phyloP scores from a whole-genome alignment of 1,140 invertebrate species.

The Drosophila kepulauana region DNA sequence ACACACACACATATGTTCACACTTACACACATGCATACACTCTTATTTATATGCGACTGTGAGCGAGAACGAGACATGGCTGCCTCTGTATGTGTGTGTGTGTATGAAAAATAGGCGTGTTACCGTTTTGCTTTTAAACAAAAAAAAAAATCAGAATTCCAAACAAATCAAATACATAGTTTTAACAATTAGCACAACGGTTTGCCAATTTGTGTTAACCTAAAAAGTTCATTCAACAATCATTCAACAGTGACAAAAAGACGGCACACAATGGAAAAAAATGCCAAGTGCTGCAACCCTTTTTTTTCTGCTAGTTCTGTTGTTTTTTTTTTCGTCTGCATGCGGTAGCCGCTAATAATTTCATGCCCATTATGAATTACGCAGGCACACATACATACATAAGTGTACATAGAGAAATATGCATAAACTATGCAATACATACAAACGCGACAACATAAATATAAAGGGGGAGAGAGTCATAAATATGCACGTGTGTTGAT shows the following conservation, averaged over 20 bases:
- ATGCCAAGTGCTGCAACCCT: conserved; percentile 41
- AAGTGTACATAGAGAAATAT: conserved; percentile 1
- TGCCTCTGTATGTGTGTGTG: conserved; percentile 45
- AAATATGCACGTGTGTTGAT: conserved; percentile 18
- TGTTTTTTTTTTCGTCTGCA: conserved; percentile 16
- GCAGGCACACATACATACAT: conserved; percentile 11
- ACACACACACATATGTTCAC: neutral
- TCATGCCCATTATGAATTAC: conserved; percentile 44
- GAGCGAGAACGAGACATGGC: conserved; percentile 47
- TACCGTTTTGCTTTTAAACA: conserved; percentile 55
- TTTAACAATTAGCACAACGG: conserved; percentile 42
- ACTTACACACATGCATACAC: conserved; percentile 22
- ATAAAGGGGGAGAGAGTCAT: neutral
- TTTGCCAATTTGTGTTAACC: conserved; percentile 7
- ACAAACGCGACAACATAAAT: neutral
- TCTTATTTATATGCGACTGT: conserved; percentile 38
- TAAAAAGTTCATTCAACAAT: conserved; percentile 33
- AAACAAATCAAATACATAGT: conserved; percentile 55
- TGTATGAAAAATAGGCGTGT: conserved; percentile 74
- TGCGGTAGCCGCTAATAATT: conserved; percentile 41
- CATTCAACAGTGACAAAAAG: conserved; percentile 1
- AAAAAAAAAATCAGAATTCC: conserved; percentile 33
- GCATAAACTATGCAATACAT: conserved; percentile 5
- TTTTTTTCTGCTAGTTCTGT: conserved; percentile 13
- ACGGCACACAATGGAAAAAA: conserved; percentile 1